A percentile compares a stretch with the other conserved stretches of the same genome.
These are phyloP conservation scores for Salvelinus fontinalis DNA, from an alignment of 2,113 vertebrate genomes.

Conservation along the genomic window DNA sequence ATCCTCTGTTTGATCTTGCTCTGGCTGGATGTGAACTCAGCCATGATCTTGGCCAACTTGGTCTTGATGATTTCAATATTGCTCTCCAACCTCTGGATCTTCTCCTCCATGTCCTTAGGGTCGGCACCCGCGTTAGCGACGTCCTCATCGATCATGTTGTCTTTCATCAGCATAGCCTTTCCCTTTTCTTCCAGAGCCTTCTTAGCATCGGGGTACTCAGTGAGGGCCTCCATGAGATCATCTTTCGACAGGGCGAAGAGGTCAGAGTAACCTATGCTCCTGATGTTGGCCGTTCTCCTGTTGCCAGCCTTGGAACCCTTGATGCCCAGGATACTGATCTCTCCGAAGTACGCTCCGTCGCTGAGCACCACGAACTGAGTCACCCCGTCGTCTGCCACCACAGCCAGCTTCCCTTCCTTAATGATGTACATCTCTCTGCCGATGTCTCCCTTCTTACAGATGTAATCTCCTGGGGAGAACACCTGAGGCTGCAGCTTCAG, in stretches of 20 bases:
- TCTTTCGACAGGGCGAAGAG: constrained; percentile 97
- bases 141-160: constrained; percentile 94
- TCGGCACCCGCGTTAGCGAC: constrained; percentile 81
- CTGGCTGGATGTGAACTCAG: constrained; percentile 81
- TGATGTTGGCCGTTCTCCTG: constrained; percentile 93
- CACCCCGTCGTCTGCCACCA: constrained; percentile 93
- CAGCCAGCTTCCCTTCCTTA: constrained; percentile 94
- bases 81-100: constrained; percentile 78
- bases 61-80: constrained; percentile 83
- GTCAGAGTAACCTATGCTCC: constrained; percentile 95
- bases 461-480: constrained; percentile 97
- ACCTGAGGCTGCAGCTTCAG: constrained; percentile 93
- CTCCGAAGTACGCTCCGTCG: constrained; percentile 95
- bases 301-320: constrained; percentile 97
- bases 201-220: constrained; percentile 95
- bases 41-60: constrained; percentile 87
- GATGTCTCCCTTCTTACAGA: constrained; percentile 97
- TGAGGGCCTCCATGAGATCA: constrained; percentile 94
- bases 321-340: constrained; percentile 97
- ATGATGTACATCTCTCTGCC: constrained; percentile 99
- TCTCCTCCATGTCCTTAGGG: constrained; percentile 89
- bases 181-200: constrained; percentile 96
- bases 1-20: constrained; percentile 88
- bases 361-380: constrained; percentile 97
- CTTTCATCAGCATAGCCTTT: constrained; percentile 93